A percentile compares a stretch with the other conserved stretches of the same genome.
These are phyloP conservation scores for Tryphoninae sp. DNA, from an alignment of 2,888 invertebrate species.

Conservation along the genomic window DNA sequence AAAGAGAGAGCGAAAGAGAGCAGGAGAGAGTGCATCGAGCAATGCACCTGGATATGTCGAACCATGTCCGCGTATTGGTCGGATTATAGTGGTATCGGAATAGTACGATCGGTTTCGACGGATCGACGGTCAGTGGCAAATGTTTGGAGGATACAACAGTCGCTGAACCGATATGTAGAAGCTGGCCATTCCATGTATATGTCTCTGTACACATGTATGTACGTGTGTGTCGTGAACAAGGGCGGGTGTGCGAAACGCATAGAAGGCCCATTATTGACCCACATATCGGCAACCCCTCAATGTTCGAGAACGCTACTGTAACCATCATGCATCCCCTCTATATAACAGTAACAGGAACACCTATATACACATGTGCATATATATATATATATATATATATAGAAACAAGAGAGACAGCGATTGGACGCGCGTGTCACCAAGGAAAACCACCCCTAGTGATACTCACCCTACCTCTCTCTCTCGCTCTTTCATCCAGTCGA, in stretches of 20 bases:
- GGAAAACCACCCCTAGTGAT: constrained; percentile 55
- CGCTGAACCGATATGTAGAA: constrained; percentile 4
- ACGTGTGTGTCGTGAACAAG: constrained; percentile 2
- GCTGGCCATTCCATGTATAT: constrained; percentile 2
- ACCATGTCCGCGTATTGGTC: background rate
- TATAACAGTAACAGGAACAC: background rate
- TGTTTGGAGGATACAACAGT: constrained; percentile 52
- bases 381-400: background rate
- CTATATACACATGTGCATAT: too few relatives aligned
- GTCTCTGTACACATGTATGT: background rate
- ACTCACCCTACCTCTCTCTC: background rate
- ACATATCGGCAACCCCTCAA: constrained; percentile 40
- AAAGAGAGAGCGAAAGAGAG: constrained; percentile 2
- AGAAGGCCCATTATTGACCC: constrained; percentile 57
- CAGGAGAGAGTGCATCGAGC: too few relatives aligned
- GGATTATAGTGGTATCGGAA: background rate
- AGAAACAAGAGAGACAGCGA: constrained; percentile 20
- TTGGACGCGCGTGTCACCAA: constrained; percentile 59
- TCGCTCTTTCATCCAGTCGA: background rate
- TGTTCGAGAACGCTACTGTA: constrained; percentile 6
- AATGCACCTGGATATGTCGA: too few relatives aligned
- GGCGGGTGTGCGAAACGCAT: constrained; percentile 16
- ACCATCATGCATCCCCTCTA: background rate
- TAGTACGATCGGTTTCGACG: background rate
- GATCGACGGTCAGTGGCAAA: constrained; percentile 32